Evolutionary conservation across 2,888 invertebrate species (phyloP), one percentile per base, ranked within the genome.

Genomic region (Andricus quercusramuli): DNA sequence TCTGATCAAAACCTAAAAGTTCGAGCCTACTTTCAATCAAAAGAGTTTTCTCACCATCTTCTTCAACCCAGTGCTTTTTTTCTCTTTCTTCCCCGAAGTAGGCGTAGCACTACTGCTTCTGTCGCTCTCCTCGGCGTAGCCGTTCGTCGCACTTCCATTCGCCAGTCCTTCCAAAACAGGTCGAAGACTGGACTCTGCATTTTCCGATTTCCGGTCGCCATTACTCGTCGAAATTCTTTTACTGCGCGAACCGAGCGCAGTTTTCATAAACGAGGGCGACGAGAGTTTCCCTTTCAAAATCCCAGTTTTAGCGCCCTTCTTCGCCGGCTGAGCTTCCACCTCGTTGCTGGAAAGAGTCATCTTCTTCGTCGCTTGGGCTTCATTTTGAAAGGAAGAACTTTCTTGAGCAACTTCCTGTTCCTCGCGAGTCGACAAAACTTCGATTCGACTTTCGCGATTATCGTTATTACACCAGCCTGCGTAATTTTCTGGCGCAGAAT

Each of bases 41-140:
- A 97, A 97, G 91, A 97, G 95, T 94, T 96, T 97, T 88, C 95
- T 96, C 90, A 97, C 94, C 91, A 97, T 95, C 93, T 95, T 96
- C 92, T 96, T 96, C 85, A 97, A 94, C 89, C 96, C 95, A 90
- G 95, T 95, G 88, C 93, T 94, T 91, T 95, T 96, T 89, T 94
- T 95, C 84, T 93, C 93, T 88, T 95, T 95, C 82, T 93, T 94
- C 56, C 88, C 85, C 20, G 90, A 83, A 51, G 88, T 85, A 3
- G 88, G 86, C 13, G 89, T 91, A 9, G 87, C 87, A 51, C 88
- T 86, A 78, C 86, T 83, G 37, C 88, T 87, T 66, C 90, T 88
- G 77, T 92, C 89, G 81, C 91, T 89, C n/a, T 90, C 88, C 3
- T 90, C 88, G 78, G 88, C 80, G 81, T 87, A 32, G 11, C 85